Base-by-base conservation (phyloP, 2,888 invertebrate genomes). In the Psylliodes chrysocephalus region DNA sequence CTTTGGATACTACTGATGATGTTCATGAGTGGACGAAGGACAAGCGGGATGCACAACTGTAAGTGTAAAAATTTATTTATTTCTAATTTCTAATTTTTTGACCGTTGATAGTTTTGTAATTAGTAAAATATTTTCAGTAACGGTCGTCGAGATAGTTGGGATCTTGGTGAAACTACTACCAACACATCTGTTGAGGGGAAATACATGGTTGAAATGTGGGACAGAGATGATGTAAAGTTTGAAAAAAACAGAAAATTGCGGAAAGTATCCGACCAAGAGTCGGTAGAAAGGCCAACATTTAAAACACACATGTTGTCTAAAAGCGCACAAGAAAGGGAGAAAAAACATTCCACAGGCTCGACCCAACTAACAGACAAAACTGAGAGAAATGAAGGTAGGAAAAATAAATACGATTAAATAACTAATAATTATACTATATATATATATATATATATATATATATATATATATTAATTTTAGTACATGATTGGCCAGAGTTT, bases 341-440 rank as follows among this genome's bases (percentile, higher is more conserved):
- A 83, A 51, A 88, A 92, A 64, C 87, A 91, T 73, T 88, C 89
- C 60, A 91, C 92, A 0, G 90, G 91, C 0, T 91, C 91, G 0
- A 92, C 92, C 0, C 88, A 90, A 71, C 88, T 88, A 49, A 91
- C 91, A 0, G 92, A 92, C 68, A 89, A 87, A 78, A 87, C 87
- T 63, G 90, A 90, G 68, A 86, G 85, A 69, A 83, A 84, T 18
- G 87, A 87, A 73, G 81, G 84, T 84, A 76, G 64, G 60, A n/a
- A n/a, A n/a, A n/a, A n/a, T n/a, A n/a, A n/a, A n/a, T n/a, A n/a
- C n/a, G n/a, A n/a, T n/a, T n/a, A 22, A 30, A 40, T 15, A 10
- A 59, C 2, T n/a, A n/a, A n/a, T n/a, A n/a, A n/a, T n/a, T n/a
- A n/a, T n/a, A n/a, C n/a, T n/a, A n/a, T n/a, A n/a, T n/a, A n/a